Base-by-base conservation (phyloP, 2,797 vertebrate species). In the Acomys russatus region DNA sequence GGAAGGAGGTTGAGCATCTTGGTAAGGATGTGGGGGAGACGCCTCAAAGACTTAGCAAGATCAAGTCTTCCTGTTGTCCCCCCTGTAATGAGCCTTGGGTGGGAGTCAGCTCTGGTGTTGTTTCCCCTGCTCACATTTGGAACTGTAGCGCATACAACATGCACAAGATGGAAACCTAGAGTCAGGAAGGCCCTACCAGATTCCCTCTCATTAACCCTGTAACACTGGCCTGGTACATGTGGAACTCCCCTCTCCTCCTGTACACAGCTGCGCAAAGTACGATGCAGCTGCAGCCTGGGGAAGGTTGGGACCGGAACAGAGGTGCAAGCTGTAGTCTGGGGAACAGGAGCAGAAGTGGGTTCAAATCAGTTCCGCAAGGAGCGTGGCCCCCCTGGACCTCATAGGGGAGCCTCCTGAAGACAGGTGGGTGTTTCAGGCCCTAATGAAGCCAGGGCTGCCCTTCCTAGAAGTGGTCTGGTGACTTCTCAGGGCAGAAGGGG, bases 121-220 rank as follows among this genome's bases (percentile, higher is more conserved):
- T 4, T 15, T 4, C 2, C 30, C 6, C 49, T 0, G 4, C 44
- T 23, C 56, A 11, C 54, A 9, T 54, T 15, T 17, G 30, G 12
- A 3, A 4, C 38, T 2, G 44, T 1, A 7, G 30, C 90, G 17
- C 0, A 0, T 11, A 28, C 56, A 82, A 38, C 61, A 23, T 6
- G 8, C 6, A 0, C 6, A 6, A 4, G 73, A 3, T 22, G n/a
- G 77, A 30, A 35, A 12, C 25, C 0, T n/a, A 2, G 0, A 2
- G 20, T n/a, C 3, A 33, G 66, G 22, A 30, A 66, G 76, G 73
- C 6, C 49, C 59, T 64, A 51, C 70, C 70, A 6, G 3, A 4
- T 20, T 9, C 71, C 33, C 38, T 68, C 64, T 64, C 70, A 9
- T 0, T 0, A 33, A 11, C 28, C 44, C 1, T 0, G 35, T 25